Conservation (phyloP, 2,113 vertebrate genomes). For the Seriola quinqueradiata region DNA sequence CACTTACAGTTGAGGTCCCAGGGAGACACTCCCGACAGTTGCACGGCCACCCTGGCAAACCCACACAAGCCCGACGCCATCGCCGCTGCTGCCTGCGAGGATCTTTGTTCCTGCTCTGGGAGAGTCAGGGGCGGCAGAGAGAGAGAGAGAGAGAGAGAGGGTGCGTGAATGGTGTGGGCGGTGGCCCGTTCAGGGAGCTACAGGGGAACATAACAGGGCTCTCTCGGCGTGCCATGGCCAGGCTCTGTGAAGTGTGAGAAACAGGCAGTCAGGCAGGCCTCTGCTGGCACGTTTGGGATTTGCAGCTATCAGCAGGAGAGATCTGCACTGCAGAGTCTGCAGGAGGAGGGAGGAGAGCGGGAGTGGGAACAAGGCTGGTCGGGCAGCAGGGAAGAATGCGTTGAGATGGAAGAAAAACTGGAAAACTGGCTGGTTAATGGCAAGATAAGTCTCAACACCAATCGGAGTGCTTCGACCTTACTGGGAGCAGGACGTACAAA, state of each 20-base stretch:
- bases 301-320: slow-evolving; percentile 81
- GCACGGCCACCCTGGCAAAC: slow-evolving; percentile 1
- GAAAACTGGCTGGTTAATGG: slow-evolving; percentile 37
- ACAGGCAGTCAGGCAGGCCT: slow-evolving; percentile 54
- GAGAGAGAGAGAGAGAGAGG: neutral
- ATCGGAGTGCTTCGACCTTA: neutral
- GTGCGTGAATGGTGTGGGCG: slow-evolving; percentile 19
- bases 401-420: slow-evolving; percentile 26
- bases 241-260: slow-evolving; percentile 62
- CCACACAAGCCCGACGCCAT: slow-evolving; percentile 3
- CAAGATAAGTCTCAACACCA: slow-evolving; percentile 46
- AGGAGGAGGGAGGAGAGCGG: slow-evolving; percentile 51
- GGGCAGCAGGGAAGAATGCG: slow-evolving; percentile 55
- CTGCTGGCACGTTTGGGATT: slow-evolving; percentile 77
- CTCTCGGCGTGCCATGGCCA: slow-evolving; percentile 48
- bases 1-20: slow-evolving; percentile 3
- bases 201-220: slow-evolving; percentile 7
- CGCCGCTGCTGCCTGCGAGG: neutral
- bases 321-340: slow-evolving; percentile 85
- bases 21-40: slow-evolving; percentile 19
- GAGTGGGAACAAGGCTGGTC: slow-evolving; percentile 30
- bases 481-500: slow-evolving; percentile 25
- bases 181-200: slow-evolving; percentile 34
- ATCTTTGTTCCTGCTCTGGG: slow-evolving; percentile 7
- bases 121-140: slow-evolving; percentile 5